A percentile compares a stretch with the other conserved stretches of the same genome.
Evolutionary conservation across 2,797 vertebrate species (phyloP).

Genomic region (Phalanger gymnotis): DNA sequence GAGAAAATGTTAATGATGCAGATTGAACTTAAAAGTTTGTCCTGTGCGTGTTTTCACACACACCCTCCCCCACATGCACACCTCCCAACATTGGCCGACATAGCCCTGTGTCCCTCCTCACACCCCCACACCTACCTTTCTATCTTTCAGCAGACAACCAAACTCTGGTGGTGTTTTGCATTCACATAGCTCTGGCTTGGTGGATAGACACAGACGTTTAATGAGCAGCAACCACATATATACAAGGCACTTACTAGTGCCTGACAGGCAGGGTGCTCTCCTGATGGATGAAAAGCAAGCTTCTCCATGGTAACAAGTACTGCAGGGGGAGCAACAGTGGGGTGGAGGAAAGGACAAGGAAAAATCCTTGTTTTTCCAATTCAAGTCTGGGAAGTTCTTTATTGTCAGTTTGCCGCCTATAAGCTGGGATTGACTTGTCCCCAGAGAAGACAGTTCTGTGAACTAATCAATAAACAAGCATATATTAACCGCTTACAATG

Average conservation of each 20-base stretch:
- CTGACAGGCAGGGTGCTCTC: background rate
- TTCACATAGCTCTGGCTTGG: background rate
- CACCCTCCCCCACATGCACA: background rate
- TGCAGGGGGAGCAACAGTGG: background rate
- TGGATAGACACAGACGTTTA: background rate
- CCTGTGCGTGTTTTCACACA: background rate
- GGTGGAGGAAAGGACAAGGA: background rate
- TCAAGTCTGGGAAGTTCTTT: background rate
- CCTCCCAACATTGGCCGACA: background rate
- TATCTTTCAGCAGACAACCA: background rate
- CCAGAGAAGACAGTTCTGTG: background rate
- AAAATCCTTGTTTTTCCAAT: background rate
- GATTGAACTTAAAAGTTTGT: background rate
- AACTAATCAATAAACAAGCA: background rate
- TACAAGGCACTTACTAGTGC: background rate
- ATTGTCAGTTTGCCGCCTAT: background rate
- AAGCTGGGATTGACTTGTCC: background rate
- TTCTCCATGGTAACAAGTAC: background rate
- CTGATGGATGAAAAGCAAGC: background rate
- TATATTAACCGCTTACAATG: background rate
- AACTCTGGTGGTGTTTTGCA: background rate
- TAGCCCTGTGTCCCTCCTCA: fast-evolving
- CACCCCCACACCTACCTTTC: background rate
- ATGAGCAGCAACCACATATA: background rate
- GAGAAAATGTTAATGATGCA: background rate